Evolutionary conservation across 1,140 invertebrate genomes (phyloP), one percentile per base, ranked within the genome.

Genomic region (Drosophila trapezifrons): DNA sequence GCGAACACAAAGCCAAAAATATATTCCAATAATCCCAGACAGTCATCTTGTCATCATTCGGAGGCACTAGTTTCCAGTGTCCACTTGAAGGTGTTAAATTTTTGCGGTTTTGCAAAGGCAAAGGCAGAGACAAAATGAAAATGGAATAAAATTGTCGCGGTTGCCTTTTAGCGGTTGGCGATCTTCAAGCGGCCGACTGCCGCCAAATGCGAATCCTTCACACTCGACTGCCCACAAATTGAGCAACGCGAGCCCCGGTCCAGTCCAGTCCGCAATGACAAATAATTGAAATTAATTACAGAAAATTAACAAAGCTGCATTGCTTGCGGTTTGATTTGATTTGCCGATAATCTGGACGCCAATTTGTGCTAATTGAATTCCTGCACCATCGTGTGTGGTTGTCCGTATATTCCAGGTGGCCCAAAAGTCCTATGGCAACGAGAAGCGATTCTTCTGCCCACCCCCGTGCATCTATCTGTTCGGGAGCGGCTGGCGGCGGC

Each of bases 391-490:
- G 47, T 54, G 40, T 38, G 15, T 46, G 9, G 42, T 17, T 58
- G 3, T 29, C 12, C 15, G 35, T 51, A 3, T 27, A 37, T 70
- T 76, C 43, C 74, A 92, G 91, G 97, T 98, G 29, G 99, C 99
- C 17, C 99, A 99, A 92, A 99, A 99, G 91, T 99, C 98, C 0
- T 99, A 99, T 92, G 99, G 99, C 51, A 99, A 99, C 93, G 99
- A 99, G 92, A 99, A 99, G 93, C 94, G 99, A 66, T 99, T 99
- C 93, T 99, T 99, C 93, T 99, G 99, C 91, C 99, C 99, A 1
- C 99, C 99, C 1, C 99, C 99, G 0, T 99, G 98, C 92, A 99
- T 99, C 80, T 99, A 99, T 93, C 93, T 99, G 38, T 97, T 98
- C 91, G 98, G 98, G 4, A 98, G 98, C 81, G 99, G 99, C 3